Base-by-base conservation (phyloP, 2,888 invertebrate genomes). In the Celastrina argiolus region DNA sequence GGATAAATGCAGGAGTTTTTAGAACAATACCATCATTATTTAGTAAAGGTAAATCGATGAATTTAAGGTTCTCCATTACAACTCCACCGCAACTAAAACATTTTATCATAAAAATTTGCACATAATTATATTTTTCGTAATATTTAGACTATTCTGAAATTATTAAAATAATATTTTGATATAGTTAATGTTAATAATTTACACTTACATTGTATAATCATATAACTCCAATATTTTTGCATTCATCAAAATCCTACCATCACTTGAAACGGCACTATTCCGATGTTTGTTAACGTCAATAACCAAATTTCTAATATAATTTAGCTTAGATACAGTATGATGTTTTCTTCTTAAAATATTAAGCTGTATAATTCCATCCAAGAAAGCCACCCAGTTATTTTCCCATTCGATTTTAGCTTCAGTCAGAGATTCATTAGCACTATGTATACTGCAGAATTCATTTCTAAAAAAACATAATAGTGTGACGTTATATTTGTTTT, bases 341-440 rank as follows among this genome's bases (percentile, higher is more conserved):
- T n/a, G n/a, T n/a, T 92, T 86, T 59, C 92, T 85, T 39, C 92
- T 92, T n/a, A 96, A 76, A n/a, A 94, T 90, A 64, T 93, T 91
- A 68, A 96, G 92, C 84, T 97, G 97, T 14, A 97, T 81, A 92
- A 97, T 93, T 0, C 95, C 94, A 81, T 97, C 97, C 74, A 97
- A 89, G 73, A 96, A 94, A 2, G 95, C 93, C 0, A 95, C 93
- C 97, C 97, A 97, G 79, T 96, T 95, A 65, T 93, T 92, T 22
- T 91, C 88, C 96, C 96, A 97, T 41, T 81, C 75, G 4, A 93
- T 72, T 59, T 80, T 70, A 31, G 88, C 92, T 51, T 77, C 73
- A 0, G 78, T 81, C 6, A 83, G 67, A 1, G 78, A 71, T 6
- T 72, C 65, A 56, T 82, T 77, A 0, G 75, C 70, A 10, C 71